Evolutionary conservation across 2,113 vertebrate genomes (phyloP), one percentile per base, ranked within the genome.

Genomic region (Podarcis cretensis): DNA sequence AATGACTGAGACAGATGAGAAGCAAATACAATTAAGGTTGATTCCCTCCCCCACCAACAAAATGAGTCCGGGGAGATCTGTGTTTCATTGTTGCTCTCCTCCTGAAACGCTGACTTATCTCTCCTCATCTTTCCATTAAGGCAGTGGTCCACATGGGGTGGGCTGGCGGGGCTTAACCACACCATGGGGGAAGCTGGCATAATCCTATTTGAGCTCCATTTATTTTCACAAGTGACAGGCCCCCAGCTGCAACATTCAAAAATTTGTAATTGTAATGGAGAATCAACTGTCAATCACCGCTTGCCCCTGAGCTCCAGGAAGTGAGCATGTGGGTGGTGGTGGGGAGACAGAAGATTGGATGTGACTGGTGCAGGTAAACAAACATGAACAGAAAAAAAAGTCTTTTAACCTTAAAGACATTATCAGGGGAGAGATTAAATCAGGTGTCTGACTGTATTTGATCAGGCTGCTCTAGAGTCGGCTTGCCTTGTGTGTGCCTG

Each of bases 161-260:
- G 91, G 86, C 89, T 91, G 94, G 88, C 89, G 91, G 92, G 88
- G 93, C 93, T 96, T 95, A 95, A 91, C 94, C 92, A 95, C 93
- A 79, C 93, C 37, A 92, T 91, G 88, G 92, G 78, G 94, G 65
- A 95, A 80, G 90, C 0, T 0, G 88, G 90, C 91, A 91, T 96
- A 95, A 96, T 96, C 93, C 92, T 91, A 40, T 91, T 75, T 4
- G 25, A 93, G 95, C 89, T 92, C 71, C 92, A 93, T 96, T 96
- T 91, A 91, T 94, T 96, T 95, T 94, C 7, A 0, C 79, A 92
- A 95, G 90, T 87, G 85, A 87, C 77, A 92, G 85, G 79, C 79
- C 87, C 43, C 88, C 83, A 78, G 91, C 90, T 90, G 90, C 89
- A 92, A 91, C 85, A 88, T 95, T 93, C 84, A 95, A 90, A 95